Evolutionary conservation across 2,797 vertebrate genomes (phyloP), one percentile per base, ranked within the genome.

Genomic region (Syngnathus rostellatus): DNA sequence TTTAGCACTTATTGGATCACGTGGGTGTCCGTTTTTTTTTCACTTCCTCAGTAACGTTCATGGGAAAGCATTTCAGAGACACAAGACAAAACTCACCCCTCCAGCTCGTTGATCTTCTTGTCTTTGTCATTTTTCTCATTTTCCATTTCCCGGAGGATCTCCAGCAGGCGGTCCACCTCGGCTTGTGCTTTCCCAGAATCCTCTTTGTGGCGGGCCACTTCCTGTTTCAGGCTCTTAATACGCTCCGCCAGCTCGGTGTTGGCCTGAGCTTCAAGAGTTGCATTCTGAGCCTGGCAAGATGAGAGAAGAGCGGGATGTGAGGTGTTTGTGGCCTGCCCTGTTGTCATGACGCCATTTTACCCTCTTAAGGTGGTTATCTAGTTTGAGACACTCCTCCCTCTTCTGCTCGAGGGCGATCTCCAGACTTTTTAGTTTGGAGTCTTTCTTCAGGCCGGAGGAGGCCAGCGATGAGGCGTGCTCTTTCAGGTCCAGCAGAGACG

Each of bases 91-190:
- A 79, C 89, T 87, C 77, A 99, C 97, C 93, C 97, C 87, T 99
- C 97, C 57, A 99, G 88, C 68, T 99, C 97, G 55, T 81, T 94
- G 79, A 99, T 99, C 89, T 95, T 98, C 83, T 94, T 97, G 79
- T 99, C 97, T 83, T 99, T 99, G 83, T 99, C 97, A 6, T 98
- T 98, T 88, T 99, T 99, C 91, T 99, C 97, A 38, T 97, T 99
- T 80, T 99, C 97, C 92, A 98, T 98, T 88, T 99, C 97, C 59
- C 96, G 93, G 43, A 99, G 87, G 83, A 99, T 99, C 75, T 99
- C 97, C 58, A 99, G 84, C 5, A 99, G 90, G 61, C 96, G 95
- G 84, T 99, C 97, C 66, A 99, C 97, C 89, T 99, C 97, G 2
- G 95, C 92, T 81, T 99, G 97, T 10, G 96, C 93, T 86, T 98